These are phyloP conservation scores for Dastarcus helophoroides DNA, from an alignment of 2,888 invertebrate species.

Conservation along the genomic window DNA sequence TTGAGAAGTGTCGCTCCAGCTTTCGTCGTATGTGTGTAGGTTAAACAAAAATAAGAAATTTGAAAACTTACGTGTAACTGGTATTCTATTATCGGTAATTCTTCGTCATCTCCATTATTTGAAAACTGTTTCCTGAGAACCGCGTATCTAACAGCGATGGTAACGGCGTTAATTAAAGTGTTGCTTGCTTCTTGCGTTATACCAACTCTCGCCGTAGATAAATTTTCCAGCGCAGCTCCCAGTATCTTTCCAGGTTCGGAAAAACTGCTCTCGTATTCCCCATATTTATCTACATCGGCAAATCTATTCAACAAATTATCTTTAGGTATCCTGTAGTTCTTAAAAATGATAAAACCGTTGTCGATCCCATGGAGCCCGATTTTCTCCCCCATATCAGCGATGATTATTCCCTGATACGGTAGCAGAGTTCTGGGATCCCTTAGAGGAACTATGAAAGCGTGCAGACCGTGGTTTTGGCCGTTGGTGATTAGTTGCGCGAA, in stretches of 20 bases:
- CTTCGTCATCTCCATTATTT: conserved; percentile 40
- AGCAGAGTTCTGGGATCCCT: conserved; percentile 64
- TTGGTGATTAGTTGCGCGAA: conserved; percentile 85
- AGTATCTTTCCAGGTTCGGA: conserved; percentile 78
- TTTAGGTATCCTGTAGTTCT: conserved; percentile 76
- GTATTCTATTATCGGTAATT: conserved; percentile 72
- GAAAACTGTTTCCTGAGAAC: conserved; percentile 69
- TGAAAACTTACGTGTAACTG: conserved; percentile 57
- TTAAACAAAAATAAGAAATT: too few relatives aligned
- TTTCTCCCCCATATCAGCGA: conserved; percentile 91
- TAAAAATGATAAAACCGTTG: conserved; percentile 87
- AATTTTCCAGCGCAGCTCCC: conserved; percentile 73
- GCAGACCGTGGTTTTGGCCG: conserved; percentile 70
- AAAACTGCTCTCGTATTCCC: conserved; percentile 81
- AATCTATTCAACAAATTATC: conserved; percentile 77
- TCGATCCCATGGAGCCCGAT: conserved; percentile 84
- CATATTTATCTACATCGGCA: conserved; percentile 80
- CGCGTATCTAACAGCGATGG: conserved; percentile 71
- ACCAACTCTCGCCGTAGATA: conserved; percentile 73
- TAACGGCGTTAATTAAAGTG: conserved; percentile 58
- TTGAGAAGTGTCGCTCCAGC: too few relatives aligned
- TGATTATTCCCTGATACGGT: conserved; percentile 66
- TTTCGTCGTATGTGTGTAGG: too few relatives aligned
- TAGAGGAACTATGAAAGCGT: conserved; percentile 81
- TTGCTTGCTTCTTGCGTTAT: conserved; percentile 56